phyloP scores from a whole-genome alignment of 2,888 invertebrate species.

The Herminia tarsipennalis region DNA sequence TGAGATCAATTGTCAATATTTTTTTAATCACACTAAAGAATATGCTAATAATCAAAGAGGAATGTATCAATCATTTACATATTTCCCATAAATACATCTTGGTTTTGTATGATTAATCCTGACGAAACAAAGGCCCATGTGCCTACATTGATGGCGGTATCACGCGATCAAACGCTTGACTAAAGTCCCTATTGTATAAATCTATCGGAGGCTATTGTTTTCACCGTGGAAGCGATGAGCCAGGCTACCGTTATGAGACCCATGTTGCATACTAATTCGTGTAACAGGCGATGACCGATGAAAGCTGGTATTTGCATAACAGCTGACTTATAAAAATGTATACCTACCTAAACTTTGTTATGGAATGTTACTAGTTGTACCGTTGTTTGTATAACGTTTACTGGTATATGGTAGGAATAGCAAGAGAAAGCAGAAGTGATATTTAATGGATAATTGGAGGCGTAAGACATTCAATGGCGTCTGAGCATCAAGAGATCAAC shows the following conservation, averaged over 20 bases:
- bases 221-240: slow-evolving; percentile 46
- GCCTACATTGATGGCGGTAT: slow-evolving; percentile 11
- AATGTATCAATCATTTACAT: no score
- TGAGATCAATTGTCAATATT: no score
- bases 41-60: no score
- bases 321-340: slow-evolving; percentile 37
- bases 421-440: neutral
- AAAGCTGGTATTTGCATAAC: slow-evolving; percentile 37
- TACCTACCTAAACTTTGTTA: slow-evolving; percentile 18
- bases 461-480: no score
- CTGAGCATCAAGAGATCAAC: no score
- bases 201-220: slow-evolving; percentile 50
- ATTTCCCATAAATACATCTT: no score
- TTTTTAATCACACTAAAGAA: no score
- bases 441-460: neutral
- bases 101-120: slow-evolving; percentile 12
- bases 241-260: slow-evolving; percentile 58
- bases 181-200: slow-evolving; percentile 24
- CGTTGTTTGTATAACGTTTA: neutral
- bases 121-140: slow-evolving; percentile 13
- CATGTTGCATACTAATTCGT: slow-evolving; percentile 59
- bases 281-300: slow-evolving; percentile 17
- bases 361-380: slow-evolving; percentile 10
- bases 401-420: no score
- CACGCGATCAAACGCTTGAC: slow-evolving; percentile 17